These are phyloP conservation scores for Eucidaris tribuloides DNA, from an alignment of 35 echinoderm and acorn worm species.

Conservation along the genomic window DNA sequence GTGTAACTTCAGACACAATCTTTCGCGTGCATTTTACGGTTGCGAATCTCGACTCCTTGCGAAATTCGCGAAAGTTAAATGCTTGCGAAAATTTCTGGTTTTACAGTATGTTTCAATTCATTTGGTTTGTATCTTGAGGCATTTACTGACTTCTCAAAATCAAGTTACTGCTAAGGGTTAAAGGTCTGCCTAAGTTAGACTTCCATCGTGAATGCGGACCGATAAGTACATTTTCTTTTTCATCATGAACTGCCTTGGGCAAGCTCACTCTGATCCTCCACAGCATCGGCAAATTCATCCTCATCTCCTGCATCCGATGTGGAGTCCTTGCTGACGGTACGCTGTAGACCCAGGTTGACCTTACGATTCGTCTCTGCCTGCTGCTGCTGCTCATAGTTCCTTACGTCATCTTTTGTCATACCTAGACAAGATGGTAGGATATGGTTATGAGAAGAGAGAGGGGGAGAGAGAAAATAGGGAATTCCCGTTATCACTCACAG, in stretches of 20 bases:
- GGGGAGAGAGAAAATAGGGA: neutral
- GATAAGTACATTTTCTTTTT: no score
- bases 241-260: constrained; percentile 58
- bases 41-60: no score
- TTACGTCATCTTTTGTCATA: constrained; percentile 83
- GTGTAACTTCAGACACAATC: no score
- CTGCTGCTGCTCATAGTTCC: constrained; percentile 71
- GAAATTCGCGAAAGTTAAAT: no score
- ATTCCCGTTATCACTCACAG: neutral
- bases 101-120: no score
- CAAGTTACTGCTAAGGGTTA: no score
- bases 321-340: constrained; percentile 18
- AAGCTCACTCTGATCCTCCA: constrained; percentile 59
- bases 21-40: no score
- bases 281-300: constrained; percentile 51
- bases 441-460: neutral
- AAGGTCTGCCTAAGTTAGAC: no score
- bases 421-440: constrained; percentile 35
- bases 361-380: constrained; percentile 86
- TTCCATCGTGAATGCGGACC: no score
- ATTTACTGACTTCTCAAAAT: no score
- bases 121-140: no score
- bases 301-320: constrained; percentile 33
- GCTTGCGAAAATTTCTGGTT: no score
- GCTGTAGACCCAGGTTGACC: constrained; percentile 62